Evolutionary conservation across 2,113 vertebrate species (phyloP).

Genomic region (Hippocampus comes): DNA sequence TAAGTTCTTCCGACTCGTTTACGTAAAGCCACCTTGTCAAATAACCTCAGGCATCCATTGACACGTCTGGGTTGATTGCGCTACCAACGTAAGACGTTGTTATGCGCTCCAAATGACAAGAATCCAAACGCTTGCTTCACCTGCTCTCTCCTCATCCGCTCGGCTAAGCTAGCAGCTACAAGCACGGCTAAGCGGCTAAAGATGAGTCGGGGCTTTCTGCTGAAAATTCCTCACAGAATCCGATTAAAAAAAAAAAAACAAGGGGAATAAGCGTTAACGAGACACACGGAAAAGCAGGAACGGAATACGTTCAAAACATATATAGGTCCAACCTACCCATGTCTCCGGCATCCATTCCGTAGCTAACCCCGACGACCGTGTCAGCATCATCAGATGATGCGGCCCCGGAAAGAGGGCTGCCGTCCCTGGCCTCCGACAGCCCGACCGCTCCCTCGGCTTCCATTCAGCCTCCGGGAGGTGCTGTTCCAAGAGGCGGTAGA

Average conservation of each 20-base stretch:
- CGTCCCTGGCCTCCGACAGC: constrained; percentile 73
- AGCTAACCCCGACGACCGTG: constrained; percentile 68
- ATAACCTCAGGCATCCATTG: background rate
- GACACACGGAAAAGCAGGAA: background rate
- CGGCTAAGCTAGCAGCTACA: constrained; percentile 49
- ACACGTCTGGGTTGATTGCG: background rate
- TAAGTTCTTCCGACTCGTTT: background rate
- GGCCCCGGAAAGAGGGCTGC: constrained; percentile 67
- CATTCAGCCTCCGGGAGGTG: constrained; percentile 70
- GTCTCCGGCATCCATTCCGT: constrained; percentile 67
- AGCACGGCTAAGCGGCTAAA: constrained; percentile 51
- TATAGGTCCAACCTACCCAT: constrained; percentile 55
- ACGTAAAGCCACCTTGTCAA: too few species aligned
- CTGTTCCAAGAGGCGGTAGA: background rate
- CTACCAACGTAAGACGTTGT: rapidly evolving
- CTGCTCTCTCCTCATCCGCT: constrained; percentile 27
- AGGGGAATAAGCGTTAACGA: background rate
- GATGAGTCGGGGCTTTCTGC: constrained; percentile 66
- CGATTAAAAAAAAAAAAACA: background rate
- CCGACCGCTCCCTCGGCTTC: constrained; percentile 76
- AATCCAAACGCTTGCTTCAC: constrained; percentile 10
- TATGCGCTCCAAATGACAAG: background rate
- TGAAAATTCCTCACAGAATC: background rate
- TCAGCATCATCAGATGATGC: constrained; percentile 73
- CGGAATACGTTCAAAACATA: background rate